Percentiles rank a stretch among this genome's conserved stretches.
These are phyloP conservation scores for Onychomys torridus DNA, from an alignment of 2,797 vertebrate genomes.

Conservation along the genomic window DNA sequence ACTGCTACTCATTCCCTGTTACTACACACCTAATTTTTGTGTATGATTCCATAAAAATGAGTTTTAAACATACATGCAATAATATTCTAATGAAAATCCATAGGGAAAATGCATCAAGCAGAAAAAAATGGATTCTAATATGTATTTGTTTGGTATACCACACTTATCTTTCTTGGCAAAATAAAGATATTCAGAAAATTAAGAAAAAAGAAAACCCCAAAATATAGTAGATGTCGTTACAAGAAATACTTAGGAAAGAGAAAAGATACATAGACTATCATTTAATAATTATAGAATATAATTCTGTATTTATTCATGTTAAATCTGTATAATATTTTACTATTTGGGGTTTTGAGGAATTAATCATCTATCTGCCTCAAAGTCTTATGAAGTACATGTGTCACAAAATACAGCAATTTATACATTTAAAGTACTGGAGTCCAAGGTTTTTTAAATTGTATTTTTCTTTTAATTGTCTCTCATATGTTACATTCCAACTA, in stretches of 20 bases:
- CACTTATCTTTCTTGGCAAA: background rate
- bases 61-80: background rate
- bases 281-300: background rate
- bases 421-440: background rate
- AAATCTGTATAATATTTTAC: background rate
- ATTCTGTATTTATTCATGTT: too few species aligned
- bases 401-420: background rate
- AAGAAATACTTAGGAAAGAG: slow-evolving; percentile 7
- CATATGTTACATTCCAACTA: background rate
- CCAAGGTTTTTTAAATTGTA: background rate
- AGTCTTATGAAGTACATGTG: background rate
- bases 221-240: background rate
- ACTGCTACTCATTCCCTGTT: background rate
- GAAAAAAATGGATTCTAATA: background rate
- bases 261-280: background rate
- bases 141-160: background rate
- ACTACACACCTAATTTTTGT: background rate
- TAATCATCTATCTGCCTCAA: background rate
- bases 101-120: background rate
- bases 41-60: background rate
- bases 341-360: background rate
- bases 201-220: background rate
- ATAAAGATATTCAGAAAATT: background rate
- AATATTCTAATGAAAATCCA: background rate
- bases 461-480: background rate